Percentiles rank a stretch among this genome's conserved stretches.
Conservation (phyloP, 1,140 invertebrate genomes). For the Colletes latitarsis region DNA sequence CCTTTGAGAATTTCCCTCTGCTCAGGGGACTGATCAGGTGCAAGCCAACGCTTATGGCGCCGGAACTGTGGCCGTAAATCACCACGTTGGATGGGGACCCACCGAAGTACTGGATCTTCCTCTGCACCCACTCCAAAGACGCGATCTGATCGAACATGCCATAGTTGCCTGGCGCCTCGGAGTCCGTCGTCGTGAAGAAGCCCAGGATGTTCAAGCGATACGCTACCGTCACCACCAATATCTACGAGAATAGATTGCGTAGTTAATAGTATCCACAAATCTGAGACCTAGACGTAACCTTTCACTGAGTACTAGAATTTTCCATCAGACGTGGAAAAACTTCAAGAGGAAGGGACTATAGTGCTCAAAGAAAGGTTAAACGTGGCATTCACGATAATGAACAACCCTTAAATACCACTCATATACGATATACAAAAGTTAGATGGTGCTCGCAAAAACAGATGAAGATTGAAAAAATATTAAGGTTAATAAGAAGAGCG, state of each 20-base stretch:
- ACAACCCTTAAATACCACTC: no score
- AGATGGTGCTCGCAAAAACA: no score
- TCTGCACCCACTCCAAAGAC: slow-evolving; percentile 92
- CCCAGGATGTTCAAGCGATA: slow-evolving; percentile 93
- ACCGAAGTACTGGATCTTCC: slow-evolving; percentile 92
- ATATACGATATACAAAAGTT: no score
- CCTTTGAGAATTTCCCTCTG: slow-evolving; percentile 84
- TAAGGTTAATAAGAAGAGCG: no score
- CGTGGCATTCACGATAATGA: no score
- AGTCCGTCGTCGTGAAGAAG: slow-evolving; percentile 93
- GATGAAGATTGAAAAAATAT: neutral
- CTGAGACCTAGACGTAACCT: no score
- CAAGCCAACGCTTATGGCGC: slow-evolving; percentile 88
- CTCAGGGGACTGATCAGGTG: slow-evolving; percentile 86
- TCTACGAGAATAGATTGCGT: slow-evolving; percentile 73
- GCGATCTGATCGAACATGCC: slow-evolving; percentile 95
- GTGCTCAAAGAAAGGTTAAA: no score
- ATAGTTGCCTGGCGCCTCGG: slow-evolving; percentile 93
- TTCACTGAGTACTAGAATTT: no score
- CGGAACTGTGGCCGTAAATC: slow-evolving; percentile 93
- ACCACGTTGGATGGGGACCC: slow-evolving; percentile 92
- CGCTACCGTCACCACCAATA: slow-evolving; percentile 89
- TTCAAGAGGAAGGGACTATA: no score
- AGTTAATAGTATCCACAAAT: neutral
- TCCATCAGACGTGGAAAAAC: no score